Conservation (phyloP, 2,113 vertebrate species). For the Phalacrocorax aristotelis region DNA sequence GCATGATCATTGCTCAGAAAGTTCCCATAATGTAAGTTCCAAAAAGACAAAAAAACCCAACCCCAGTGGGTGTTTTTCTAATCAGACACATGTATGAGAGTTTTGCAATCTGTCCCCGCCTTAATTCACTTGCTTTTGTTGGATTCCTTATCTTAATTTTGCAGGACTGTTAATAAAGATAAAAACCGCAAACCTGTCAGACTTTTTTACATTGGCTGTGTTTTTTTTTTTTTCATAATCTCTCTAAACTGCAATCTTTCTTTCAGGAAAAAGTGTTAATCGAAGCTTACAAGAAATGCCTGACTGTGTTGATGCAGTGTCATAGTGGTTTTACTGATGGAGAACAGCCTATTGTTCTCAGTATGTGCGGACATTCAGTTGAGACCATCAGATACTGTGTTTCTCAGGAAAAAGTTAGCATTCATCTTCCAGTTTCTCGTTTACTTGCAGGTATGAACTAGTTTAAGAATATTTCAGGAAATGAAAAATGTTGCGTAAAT, state of each 20-base stretch:
- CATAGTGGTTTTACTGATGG: constrained; percentile 90
- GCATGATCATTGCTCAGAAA: background rate
- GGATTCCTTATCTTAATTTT: background rate
- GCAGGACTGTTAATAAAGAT: background rate
- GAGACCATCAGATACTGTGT: constrained; percentile 96
- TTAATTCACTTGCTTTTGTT: background rate
- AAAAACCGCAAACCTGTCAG: background rate
- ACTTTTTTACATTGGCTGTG: fast-evolving
- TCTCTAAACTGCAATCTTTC: background rate
- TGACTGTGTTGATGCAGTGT: constrained; percentile 86
- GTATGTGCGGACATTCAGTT: constrained; percentile 89
- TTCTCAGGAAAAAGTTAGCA: constrained; percentile 97
- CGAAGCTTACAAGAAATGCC: constrained; percentile 93
- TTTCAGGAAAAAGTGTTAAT: constrained; percentile 91
- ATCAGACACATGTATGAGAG: background rate
- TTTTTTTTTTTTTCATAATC: background rate
- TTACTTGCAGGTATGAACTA: constrained; percentile 89
- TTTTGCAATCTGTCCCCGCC: background rate
- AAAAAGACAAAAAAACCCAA: background rate
- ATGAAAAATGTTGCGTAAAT: background rate
- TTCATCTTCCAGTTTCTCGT: constrained; percentile 94
- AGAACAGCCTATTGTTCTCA: constrained; percentile 92
- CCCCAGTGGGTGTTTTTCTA: background rate
- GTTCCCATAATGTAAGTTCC: background rate
- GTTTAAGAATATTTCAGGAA: background rate